Evolutionary conservation across 2,797 vertebrate genomes (phyloP), one percentile per base, ranked within the genome.

Genomic region (Pseudochromis fuscus): DNA sequence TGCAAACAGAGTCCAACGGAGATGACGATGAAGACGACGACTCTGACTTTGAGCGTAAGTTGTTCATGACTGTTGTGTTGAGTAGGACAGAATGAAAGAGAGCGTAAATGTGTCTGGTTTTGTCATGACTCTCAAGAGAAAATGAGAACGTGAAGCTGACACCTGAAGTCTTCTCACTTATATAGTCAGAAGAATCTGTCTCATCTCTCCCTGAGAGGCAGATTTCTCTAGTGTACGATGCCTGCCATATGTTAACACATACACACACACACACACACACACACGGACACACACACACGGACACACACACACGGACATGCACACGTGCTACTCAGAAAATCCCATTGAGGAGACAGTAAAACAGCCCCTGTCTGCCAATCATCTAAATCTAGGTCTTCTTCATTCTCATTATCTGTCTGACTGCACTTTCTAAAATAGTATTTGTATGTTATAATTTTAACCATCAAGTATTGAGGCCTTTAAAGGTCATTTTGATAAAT

Each of bases 1-100:
- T 97, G 96, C 96, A 97, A 87, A 96, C 95, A 12, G 95, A 95
- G 86, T 96, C 95, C 42, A 96, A 95, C n/a, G 96, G 95, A 35
- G 96, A 95, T 1, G 94, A 95, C 1, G 94, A 96, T 0, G 95
- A 95, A 8, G 96, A 96, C 1, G 93, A 94, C 0, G 96, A 97
- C 78, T 96, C 96, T 11, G 96, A 97, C 91, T 97, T 96, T 89
- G 96, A 97, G 85, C 96, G 96, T 97, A 85, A 24, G 7, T 1
- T 55, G 45, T 69, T 16, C 56, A 7, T 67, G 31, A n/a, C n/a
- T n/a, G n/a, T n/a, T 62, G 37, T 35, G 44, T 44, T 27, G 71
- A 23, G 24, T 9, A 5, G 21, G 5, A 27, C 38, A 19, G 25
- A 24, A 56, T 46, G 25, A 59, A 48, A 30, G 24, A 19, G 19